phyloP scores from a whole-genome alignment of 2,113 vertebrate genomes.

The Todiramphus chloris region DNA sequence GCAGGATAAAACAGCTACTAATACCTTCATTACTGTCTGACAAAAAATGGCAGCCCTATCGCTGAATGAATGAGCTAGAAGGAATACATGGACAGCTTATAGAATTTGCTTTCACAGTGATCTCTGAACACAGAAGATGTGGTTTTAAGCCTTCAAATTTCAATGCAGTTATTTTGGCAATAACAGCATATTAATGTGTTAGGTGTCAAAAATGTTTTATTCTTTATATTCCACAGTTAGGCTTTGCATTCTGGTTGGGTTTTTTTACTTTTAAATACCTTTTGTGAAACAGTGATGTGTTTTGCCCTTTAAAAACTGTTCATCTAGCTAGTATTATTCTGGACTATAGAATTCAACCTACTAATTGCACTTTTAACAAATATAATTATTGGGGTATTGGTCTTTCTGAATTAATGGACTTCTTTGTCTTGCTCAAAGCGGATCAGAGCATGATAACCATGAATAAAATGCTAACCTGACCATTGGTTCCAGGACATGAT shows the following conservation, averaged over 20 bases:
- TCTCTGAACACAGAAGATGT: conserved; percentile 55
- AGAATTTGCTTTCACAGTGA: conserved; percentile 53
- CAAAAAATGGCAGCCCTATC: conserved; percentile 1
- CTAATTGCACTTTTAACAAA: neutral
- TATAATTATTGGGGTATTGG: conserved; percentile 9
- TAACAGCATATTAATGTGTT: conserved; percentile 27
- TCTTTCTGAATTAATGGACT: conserved; percentile 52
- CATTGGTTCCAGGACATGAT: conserved; percentile 8
- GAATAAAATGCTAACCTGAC: conserved; percentile 45
- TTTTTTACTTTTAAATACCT: neutral
- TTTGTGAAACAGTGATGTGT: neutral
- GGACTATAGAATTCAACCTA: neutral
- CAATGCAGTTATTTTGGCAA: conserved; percentile 12
- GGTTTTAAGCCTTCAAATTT: conserved; percentile 41
- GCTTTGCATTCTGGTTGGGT: neutral
- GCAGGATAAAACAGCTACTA: conserved; percentile 56
- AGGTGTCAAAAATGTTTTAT: conserved; percentile 3
- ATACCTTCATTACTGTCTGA: conserved; percentile 65
- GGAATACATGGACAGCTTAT: conserved; percentile 42
- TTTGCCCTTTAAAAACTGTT: neutral
- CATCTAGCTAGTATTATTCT: neutral
- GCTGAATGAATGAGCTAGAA: conserved; percentile 58
- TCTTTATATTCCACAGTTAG: conserved; percentile 31
- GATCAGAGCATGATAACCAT: conserved; percentile 4
- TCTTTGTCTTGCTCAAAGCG: conserved; percentile 28